Evolutionary conservation across 1,140 invertebrate species (phyloP).

Genomic region (Rhysida immarginata): DNA sequence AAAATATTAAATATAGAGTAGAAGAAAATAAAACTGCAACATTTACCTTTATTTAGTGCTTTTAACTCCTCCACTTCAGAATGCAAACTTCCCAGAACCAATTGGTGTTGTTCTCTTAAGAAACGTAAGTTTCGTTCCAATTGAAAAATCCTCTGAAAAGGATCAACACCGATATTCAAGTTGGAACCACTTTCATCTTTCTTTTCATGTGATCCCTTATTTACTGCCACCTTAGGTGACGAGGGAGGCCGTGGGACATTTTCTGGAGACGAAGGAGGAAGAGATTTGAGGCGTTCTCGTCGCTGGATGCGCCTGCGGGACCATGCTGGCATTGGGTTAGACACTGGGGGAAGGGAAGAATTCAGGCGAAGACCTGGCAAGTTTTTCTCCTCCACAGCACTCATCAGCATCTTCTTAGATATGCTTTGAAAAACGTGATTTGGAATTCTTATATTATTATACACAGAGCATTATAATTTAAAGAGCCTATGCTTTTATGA

Average conservation of each 20-base stretch:
- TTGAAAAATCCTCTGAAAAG: not conserved
- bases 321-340: not conserved
- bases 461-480: no score
- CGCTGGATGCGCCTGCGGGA: not conserved
- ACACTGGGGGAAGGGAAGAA: not conserved
- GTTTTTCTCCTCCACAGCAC: not conserved
- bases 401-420: not conserved
- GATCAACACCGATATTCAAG: not conserved
- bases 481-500: no score
- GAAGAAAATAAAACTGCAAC: no score
- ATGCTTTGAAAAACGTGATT: no score
- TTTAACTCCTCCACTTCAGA: constrained; percentile 4
- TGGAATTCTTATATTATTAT: no score
- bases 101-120: not conserved
- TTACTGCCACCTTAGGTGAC: not conserved
- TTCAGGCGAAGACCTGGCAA: not conserved
- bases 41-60: constrained; percentile 2
- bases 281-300: not conserved
- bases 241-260: not conserved
- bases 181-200: not conserved
- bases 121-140: constrained; percentile 6
- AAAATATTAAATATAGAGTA: no score
- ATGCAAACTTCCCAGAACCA: not conserved
- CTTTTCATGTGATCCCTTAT: not conserved
- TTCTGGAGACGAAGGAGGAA: not conserved